These are phyloP conservation scores for Coreoperca whiteheadi DNA, from an alignment of 2,113 vertebrate species.

Conservation along the genomic window DNA sequence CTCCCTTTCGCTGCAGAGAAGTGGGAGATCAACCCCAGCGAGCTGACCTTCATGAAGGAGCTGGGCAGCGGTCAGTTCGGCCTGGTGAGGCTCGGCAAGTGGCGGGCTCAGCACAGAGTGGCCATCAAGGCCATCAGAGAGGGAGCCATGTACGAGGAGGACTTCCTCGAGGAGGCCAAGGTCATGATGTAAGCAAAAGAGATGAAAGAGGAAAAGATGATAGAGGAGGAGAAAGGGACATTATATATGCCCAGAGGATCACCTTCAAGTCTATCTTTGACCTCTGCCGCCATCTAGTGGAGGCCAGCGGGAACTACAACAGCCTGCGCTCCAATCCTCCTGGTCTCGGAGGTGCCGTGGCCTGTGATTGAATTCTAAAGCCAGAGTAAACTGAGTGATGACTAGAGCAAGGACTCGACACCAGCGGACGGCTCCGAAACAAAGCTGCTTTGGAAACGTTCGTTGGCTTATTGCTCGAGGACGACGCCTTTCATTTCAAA, in stretches of 20 bases:
- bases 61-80: conserved; percentile 93
- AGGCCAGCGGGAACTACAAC: not conserved
- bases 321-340: not conserved
- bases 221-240: no score
- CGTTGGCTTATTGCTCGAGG: no score
- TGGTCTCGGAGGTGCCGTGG: no score
- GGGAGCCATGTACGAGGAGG: conserved; percentile 95
- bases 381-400: not conserved
- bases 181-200: conserved; percentile 92
- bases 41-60: conserved; percentile 96
- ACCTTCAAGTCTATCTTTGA: not conserved
- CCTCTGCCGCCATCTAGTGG: conserved; percentile 6
- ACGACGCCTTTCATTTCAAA: no score
- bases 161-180: conserved; percentile 97
- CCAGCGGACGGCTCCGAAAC: no score
- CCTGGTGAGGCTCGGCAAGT: conserved; percentile 93
- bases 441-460: no score
- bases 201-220: no score
- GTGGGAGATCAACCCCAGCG: conserved; percentile 94
- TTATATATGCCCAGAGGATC: not conserved
- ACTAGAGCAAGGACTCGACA: not conserved
- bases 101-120: conserved; percentile 92
- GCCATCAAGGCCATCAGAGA: conserved; percentile 96
- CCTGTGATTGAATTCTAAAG: no score
- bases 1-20: conserved; percentile 83